A percentile compares a stretch with the other conserved stretches of the same genome.
Conservation (phyloP, 23 tunicate species). For the Diplosoma virens region DNA sequence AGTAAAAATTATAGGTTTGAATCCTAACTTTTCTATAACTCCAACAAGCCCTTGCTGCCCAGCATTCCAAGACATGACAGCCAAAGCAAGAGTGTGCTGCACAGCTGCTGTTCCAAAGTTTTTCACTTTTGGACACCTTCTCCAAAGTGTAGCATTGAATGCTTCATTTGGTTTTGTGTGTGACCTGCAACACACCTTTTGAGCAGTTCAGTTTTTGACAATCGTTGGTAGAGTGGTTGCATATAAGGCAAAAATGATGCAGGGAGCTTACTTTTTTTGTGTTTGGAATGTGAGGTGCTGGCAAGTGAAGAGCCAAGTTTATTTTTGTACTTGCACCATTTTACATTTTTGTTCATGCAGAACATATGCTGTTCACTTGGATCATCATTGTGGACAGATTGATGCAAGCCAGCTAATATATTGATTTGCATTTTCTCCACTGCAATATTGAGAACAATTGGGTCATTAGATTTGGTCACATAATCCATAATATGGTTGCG, state of each 20-base stretch:
- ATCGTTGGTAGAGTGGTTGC: constrained; percentile 7
- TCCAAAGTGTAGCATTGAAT: constrained; percentile 29
- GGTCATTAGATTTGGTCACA: constrained; percentile 1
- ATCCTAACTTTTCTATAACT: too few species aligned
- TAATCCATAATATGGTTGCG: too few species aligned
- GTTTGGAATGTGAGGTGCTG: background rate
- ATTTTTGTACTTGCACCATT: constrained; percentile 22
- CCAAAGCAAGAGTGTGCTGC: too few species aligned
- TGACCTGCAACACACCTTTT: constrained; percentile 11
- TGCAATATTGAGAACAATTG: background rate
- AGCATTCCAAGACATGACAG: too few species aligned
- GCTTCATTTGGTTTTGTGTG: constrained; percentile 31
- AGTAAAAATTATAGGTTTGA: too few species aligned
- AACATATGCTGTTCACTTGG: constrained; percentile 19
- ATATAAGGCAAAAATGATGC: constrained; percentile 10
- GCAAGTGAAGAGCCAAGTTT: background rate
- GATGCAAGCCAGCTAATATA: constrained; percentile 18
- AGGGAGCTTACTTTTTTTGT: constrained; percentile 8
- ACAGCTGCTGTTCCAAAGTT: constrained; percentile 29
- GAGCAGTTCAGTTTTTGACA: constrained; percentile 4
- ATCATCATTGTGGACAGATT: background rate
- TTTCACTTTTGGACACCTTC: constrained; percentile 27
- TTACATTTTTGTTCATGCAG: background rate
- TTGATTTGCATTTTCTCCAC: constrained; percentile 22
- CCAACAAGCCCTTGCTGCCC: too few species aligned